Evolutionary conservation across 1,140 invertebrate genomes (phyloP).

Genomic region (Tetraneura akinire): DNA sequence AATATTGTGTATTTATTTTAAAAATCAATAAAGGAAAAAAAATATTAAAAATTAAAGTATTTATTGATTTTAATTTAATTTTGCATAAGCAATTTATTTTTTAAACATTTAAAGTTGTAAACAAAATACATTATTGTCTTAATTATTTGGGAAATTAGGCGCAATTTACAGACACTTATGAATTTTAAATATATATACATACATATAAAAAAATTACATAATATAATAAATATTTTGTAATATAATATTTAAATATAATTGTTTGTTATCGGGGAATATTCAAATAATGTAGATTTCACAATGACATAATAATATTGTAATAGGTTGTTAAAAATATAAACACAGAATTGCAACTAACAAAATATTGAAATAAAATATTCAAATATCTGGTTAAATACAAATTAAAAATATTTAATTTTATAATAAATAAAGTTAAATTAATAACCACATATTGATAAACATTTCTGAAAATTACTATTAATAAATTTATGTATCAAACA

Average conservation of each 20-base stretch:
- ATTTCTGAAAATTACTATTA: no score
- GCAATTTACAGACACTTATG: neutral
- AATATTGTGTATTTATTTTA: neutral
- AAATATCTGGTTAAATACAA: neutral
- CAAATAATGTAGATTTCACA: no score
- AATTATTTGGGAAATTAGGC: neutral
- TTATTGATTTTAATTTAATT: neutral
- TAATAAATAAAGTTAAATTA: no score
- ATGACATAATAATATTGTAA: neutral
- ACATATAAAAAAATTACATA: constrained; percentile 10
- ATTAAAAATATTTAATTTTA: neutral
- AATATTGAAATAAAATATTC: no score
- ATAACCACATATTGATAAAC: no score
- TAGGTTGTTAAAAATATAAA: neutral
- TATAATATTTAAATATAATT: neutral
- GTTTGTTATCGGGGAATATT: neutral
- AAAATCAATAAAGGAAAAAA: neutral
- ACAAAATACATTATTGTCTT: constrained; percentile 33
- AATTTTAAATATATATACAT: neutral
- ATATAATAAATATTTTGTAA: neutral
- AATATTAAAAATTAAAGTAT: neutral
- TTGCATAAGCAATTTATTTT: constrained; percentile 12
- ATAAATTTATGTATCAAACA: no score
- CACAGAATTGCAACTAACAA: neutral
- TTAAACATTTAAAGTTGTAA: constrained; percentile 16